Evolutionary conservation across 2,797 vertebrate genomes (phyloP), one percentile per base, ranked within the genome.

Genomic region (Morelia viridis): DNA sequence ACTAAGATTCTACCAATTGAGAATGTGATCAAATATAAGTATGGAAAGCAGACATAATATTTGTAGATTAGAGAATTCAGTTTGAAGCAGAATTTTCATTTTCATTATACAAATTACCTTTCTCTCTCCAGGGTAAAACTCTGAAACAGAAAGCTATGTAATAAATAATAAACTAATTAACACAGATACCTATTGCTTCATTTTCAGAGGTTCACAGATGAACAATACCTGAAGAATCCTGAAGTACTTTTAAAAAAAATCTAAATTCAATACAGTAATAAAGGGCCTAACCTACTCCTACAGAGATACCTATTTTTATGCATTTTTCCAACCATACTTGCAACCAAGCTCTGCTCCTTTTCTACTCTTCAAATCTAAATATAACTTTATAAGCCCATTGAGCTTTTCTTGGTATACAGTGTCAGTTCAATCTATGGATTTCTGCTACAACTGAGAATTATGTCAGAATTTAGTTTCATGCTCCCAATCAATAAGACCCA

Each of bases 401-500:
- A 19, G 84, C 4, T 84, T 41, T 22, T 56, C 76, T 93, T 64
- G 13, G 0, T 50, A 90, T 26, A 93, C 60, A 68, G 62, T 91
- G 31, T 13, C 58, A 35, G 17, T 84, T 15, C 92, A 46, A 68
- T 88, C 80, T 35, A 71, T 89, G 62, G 8, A 56, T 88, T 94
- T 94, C 56, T 88, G 62, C 58, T 90, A 53, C 57, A 68, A n/a
- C 15, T 53, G 9, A 4, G 17, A 28, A 31, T 50, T 80, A 90
- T 6, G 28, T 8, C 19, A 61, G 92, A 93, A 46, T 90, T 89
- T 91, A 93, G 80, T 91, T 88, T 64, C 91, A 84, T 60, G 90
- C 88, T 61, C 80, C 83, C 50, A 94, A 68, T 68, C 53, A n/a
- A 57, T 46, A 76, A 80, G 1, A 87, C 41, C 46, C 62, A 11